Conservation (phyloP, 2,113 vertebrate genomes). For the Otus sunia region DNA sequence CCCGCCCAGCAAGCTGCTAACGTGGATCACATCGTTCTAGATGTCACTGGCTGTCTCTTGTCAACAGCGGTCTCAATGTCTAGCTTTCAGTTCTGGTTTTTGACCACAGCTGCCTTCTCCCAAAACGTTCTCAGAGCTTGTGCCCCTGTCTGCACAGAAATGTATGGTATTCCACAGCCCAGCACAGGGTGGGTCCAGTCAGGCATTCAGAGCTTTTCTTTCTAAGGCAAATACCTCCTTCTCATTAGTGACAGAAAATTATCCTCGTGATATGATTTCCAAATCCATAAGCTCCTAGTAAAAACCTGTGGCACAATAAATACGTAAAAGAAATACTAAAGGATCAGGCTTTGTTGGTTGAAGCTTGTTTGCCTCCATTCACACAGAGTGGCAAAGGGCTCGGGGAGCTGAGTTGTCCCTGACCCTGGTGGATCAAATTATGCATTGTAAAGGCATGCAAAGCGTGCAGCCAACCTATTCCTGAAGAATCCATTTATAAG, state of each 20-base stretch:
- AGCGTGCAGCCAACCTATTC: conserved; percentile 18
- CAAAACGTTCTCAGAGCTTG: background rate
- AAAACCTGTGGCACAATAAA: background rate
- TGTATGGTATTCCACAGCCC: accelerated
- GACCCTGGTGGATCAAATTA: conserved; percentile 12
- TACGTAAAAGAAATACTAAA: background rate
- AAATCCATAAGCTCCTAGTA: background rate
- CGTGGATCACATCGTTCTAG: background rate
- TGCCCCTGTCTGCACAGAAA: background rate
- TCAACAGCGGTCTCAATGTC: background rate
- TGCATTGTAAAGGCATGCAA: conserved; percentile 35
- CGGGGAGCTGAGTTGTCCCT: background rate
- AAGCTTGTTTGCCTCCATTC: background rate
- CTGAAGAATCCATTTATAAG: conserved; percentile 57
- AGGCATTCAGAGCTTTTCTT: background rate
- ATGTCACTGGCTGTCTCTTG: background rate
- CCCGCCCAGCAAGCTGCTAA: accelerated
- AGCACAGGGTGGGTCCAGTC: background rate
- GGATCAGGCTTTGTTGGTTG: background rate
- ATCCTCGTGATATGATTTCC: background rate
- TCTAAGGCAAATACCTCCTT: background rate
- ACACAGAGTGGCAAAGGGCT: background rate
- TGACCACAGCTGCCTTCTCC: background rate
- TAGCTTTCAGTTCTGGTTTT: background rate
- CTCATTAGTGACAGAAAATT: background rate